These are phyloP conservation scores for Erpetoichthys calabaricus DNA, from an alignment of 2,797 vertebrate species.

Conservation along the genomic window DNA sequence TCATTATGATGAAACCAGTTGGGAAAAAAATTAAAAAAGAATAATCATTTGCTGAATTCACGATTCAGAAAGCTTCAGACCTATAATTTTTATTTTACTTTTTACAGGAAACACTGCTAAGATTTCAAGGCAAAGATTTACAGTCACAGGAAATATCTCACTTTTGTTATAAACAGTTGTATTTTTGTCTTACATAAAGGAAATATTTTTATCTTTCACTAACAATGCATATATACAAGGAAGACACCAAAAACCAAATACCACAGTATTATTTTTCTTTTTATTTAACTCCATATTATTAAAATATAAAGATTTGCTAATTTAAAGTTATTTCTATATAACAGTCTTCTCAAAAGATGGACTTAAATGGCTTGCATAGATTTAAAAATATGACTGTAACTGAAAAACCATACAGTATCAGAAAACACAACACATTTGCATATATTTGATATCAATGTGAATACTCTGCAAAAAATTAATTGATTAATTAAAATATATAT, in stretches of 20 bases:
- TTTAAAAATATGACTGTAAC: too few species aligned
- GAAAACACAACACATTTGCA: too few species aligned
- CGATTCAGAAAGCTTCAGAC: constrained; percentile 5
- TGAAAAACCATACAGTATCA: too few species aligned
- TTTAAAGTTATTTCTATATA: not conserved
- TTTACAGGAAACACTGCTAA: constrained; percentile 1
- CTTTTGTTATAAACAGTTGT: not conserved
- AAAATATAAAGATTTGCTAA: not conserved
- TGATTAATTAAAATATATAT: too few species aligned
- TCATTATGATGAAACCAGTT: constrained; percentile 4
- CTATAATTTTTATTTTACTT: constrained; percentile 4
- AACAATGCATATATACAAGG: not conserved
- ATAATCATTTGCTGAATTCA: constrained; percentile 10
- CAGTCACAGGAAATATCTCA: too few species aligned
- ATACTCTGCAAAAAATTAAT: too few species aligned
- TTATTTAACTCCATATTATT: too few species aligned
- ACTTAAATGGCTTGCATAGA: too few species aligned
- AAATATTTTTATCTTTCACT: not conserved
- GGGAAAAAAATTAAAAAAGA: constrained; percentile 5
- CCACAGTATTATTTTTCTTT: too few species aligned
- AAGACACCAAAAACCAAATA: not conserved
- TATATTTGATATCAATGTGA: too few species aligned
- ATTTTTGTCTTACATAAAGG: not conserved
- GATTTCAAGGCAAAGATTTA: not conserved
- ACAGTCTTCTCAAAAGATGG: too few species aligned